Evolutionary conservation across 2,113 vertebrate species (phyloP).

Genomic region (Columba janthina): DNA sequence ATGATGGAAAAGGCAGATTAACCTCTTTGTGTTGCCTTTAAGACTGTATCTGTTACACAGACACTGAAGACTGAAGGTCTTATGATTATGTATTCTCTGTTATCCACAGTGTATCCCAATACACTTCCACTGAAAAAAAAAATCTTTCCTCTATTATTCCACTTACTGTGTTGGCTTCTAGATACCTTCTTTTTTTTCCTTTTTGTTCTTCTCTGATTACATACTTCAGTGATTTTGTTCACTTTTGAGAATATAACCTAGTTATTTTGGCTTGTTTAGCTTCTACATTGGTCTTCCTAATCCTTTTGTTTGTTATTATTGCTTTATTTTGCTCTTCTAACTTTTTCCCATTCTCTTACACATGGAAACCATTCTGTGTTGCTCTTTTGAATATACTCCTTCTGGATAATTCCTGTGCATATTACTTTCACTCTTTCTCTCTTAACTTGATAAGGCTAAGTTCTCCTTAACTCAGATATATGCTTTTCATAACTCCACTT

Average conservation of each 20-base stretch:
- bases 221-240: not conserved
- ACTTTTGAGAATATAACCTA: not conserved
- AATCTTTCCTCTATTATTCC: not conserved
- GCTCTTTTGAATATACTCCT: not conserved
- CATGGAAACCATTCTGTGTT: not conserved
- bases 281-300: not conserved
- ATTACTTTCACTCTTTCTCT: not conserved
- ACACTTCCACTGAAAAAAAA: not conserved
- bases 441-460: not conserved
- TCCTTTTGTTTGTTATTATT: fast-evolving
- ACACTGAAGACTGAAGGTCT: not conserved
- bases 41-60: not conserved
- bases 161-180: not conserved
- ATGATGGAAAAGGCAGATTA: not conserved
- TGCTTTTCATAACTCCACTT: not conserved
- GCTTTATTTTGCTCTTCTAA: not conserved
- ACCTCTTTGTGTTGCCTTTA: not conserved
- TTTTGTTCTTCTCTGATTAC: not conserved
- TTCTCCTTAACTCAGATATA: not conserved
- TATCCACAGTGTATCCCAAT: not conserved
- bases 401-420: not conserved
- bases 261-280: not conserved
- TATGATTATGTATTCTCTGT: not conserved
- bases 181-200: not conserved
- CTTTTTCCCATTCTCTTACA: not conserved